Evolutionary conservation across 1,140 invertebrate species (phyloP).

Genomic region (Ceratitis capitata): DNA sequence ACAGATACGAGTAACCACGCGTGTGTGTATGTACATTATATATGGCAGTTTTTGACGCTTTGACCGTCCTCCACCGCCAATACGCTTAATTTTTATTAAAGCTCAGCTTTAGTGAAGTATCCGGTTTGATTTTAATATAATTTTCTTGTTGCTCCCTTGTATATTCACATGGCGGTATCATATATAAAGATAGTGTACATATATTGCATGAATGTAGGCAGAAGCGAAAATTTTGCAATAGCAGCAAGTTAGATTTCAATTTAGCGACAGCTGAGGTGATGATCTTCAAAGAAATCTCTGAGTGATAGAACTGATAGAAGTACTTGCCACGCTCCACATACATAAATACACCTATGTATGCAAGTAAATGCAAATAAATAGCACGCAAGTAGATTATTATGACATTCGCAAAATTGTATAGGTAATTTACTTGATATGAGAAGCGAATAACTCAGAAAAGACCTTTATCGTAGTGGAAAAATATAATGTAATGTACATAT

Average conservation of each 20-base stretch:
- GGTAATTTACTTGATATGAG: background rate
- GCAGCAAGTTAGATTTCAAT: background rate
- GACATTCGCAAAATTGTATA: background rate
- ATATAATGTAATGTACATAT: background rate
- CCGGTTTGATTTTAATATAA: constrained; percentile 17
- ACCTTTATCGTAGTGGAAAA: background rate
- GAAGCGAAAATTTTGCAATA: too few relatives aligned
- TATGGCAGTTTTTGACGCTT: background rate
- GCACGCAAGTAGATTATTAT: background rate
- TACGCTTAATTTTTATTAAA: constrained; percentile 20
- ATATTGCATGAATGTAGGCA: background rate
- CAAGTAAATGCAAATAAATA: background rate
- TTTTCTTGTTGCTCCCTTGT: background rate
- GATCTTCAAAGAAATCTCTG: background rate
- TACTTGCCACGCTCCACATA: background rate
- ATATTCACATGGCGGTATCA: too few relatives aligned
- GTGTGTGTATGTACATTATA: background rate
- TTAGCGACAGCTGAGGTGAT: background rate
- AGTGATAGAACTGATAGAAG: background rate
- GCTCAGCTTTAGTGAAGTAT: constrained; percentile 16
- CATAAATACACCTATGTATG: background rate
- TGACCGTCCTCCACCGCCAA: background rate
- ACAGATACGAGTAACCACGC: too few relatives aligned
- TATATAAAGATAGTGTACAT: background rate
- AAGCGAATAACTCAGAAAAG: background rate